A percentile compares a stretch with the other conserved stretches of the same genome.
Evolutionary conservation across 92 coral and sea anemone species (phyloP).

Genomic region (Epizoanthus illoricatus): DNA sequence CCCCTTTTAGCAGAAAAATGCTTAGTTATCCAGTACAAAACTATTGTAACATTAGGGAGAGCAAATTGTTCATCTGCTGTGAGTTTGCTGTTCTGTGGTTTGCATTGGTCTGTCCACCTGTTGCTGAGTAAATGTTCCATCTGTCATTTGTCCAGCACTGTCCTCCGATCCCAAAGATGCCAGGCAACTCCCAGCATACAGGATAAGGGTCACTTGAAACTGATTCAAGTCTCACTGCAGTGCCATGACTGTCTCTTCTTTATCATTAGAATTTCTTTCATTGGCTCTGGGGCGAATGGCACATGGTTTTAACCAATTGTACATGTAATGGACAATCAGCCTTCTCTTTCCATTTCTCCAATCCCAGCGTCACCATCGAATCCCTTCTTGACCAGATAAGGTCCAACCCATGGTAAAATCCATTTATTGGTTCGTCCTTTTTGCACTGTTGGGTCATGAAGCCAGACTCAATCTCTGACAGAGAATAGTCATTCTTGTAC

Average conservation of each 20-base stretch:
- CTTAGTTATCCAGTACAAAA: too few relatives aligned
- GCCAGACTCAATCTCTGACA: too few relatives aligned
- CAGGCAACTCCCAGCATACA: not conserved
- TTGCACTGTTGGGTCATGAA: too few relatives aligned
- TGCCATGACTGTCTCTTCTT: not conserved
- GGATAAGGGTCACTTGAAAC: not conserved
- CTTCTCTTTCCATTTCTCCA: conserved; percentile 42
- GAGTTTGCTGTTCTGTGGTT: conserved; percentile 26
- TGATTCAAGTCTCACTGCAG: too few relatives aligned
- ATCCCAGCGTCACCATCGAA: not conserved
- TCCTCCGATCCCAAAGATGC: too few relatives aligned
- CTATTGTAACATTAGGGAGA: not conserved
- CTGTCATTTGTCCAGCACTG: not conserved
- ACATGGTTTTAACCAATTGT: conserved; percentile 34
- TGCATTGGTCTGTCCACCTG: not conserved
- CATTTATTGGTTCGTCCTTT: too few relatives aligned
- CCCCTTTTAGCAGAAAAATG: too few relatives aligned
- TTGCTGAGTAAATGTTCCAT: not conserved
- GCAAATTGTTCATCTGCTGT: conserved; percentile 4
- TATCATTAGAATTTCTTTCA: not conserved
- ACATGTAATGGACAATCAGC: conserved; percentile 27
- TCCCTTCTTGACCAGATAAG: too few relatives aligned
- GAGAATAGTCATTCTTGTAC: too few relatives aligned
- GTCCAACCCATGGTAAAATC: too few relatives aligned
- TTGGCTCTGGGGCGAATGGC: conserved; percentile 7